These are phyloP conservation scores for Eulemur albifrons DNA, from an alignment of 2,797 vertebrate species.

Conservation along the genomic window DNA sequence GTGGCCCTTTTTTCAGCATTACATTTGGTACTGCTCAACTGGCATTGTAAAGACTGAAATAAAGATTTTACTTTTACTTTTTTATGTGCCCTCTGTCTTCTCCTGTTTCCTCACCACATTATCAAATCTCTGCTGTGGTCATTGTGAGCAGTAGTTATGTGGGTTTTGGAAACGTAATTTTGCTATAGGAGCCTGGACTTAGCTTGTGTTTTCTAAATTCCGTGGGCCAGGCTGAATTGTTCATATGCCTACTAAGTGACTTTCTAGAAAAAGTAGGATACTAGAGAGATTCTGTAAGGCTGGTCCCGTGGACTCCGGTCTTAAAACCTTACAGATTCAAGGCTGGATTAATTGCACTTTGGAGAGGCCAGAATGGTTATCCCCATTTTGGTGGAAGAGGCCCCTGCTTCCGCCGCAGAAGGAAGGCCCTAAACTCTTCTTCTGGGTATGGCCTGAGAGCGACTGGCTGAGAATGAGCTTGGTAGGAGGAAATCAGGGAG, in stretches of 20 bases:
- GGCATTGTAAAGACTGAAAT: neutral
- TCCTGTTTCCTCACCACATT: neutral
- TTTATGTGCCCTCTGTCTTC: neutral
- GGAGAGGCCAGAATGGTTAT: no score
- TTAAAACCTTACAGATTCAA: neutral
- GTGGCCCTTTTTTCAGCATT: neutral
- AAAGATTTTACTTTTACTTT: neutral
- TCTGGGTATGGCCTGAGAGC: neutral
- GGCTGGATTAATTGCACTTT: neutral
- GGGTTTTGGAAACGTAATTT: neutral
- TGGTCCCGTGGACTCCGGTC: no score
- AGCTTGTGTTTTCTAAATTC: neutral
- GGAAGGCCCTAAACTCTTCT: neutral
- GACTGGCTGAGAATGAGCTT: neutral
- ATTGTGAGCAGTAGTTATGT: rapidly evolving
- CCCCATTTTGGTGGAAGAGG: neutral
- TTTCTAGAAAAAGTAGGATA: neutral
- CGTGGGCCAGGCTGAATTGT: neutral
- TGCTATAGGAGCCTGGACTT: neutral
- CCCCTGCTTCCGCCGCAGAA: neutral
- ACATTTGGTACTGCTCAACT: no score
- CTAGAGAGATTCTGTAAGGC: neutral
- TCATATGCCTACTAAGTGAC: neutral
- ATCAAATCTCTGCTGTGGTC: neutral
- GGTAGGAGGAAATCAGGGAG: neutral